Base-by-base conservation (phyloP, 1,140 invertebrate species). In the Sitophilus oryzae region DNA sequence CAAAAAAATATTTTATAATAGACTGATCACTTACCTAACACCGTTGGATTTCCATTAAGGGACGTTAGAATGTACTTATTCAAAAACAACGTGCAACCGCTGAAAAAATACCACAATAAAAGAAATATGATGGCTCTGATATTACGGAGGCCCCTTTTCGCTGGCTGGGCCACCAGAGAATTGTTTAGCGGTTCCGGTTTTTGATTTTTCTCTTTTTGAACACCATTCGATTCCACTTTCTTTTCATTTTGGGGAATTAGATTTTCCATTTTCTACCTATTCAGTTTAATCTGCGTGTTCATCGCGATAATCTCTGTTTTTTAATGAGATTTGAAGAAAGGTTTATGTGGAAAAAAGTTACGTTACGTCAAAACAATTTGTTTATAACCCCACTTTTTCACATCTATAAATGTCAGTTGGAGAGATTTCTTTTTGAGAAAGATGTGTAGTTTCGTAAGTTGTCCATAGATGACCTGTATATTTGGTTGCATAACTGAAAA, bases 31-130 rank as follows among this genome's bases (percentile, higher is more conserved):
- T 74, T 78, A 89, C 88, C 87, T 70, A 91, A 74, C 40, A 91
- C 72, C 38, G 83, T 84, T 4, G 88, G 84, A 73, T 91, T 86
- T n/a, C 85, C 86, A 66, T 83, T 78, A 66, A 88, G 76, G 62
- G 83, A 87, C 2, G 85, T 80, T 21, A 91, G 70, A 66, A 91
- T 89, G 64, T 90, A 90, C 69, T 91, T 91, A 71, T 91, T 91
- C 18, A 89, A 71, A 71, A 91, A 91, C 34, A 91, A 73, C 4
- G 88, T 91, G 65, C 81, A 83, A 5, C 82, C 83, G 67, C 85
- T 88, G 66, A 88, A 88, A 58, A 89, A 76, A 62, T 88, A 89
- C 86, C 87, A 89, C 23, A 89, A 68, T 18, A 82, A 70, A 10
- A 89, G 72, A 66, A 88, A 88, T 52, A 80, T 67, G 19, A 88